A percentile compares a stretch with the other conserved stretches of the same genome.
Evolutionary conservation across 2,797 vertebrate species (phyloP).

Genomic region (Petrocephalus sullivani): DNA sequence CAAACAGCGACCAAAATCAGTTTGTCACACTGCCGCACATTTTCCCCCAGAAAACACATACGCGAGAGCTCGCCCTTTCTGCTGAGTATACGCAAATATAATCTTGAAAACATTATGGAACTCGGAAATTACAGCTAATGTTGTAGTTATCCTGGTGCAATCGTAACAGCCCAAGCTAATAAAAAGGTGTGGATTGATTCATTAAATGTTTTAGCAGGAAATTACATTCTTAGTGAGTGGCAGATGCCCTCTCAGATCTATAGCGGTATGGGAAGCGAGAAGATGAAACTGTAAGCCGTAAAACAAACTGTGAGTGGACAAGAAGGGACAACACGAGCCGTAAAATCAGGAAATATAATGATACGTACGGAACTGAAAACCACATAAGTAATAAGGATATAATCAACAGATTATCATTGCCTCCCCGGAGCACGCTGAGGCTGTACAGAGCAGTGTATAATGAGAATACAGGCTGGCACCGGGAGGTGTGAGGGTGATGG

Average conservation of each 20-base stretch:
- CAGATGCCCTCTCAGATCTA: neutral
- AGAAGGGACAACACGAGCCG: neutral
- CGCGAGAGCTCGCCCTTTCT: neutral
- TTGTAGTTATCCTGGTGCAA: neutral
- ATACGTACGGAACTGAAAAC: neutral
- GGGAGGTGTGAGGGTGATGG: neutral
- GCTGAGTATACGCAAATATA: neutral
- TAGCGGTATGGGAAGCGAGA: neutral
- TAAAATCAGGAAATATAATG: neutral
- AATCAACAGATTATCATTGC: neutral
- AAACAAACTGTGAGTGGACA: neutral
- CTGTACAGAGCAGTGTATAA: neutral
- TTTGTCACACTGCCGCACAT: neutral
- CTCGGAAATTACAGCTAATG: neutral
- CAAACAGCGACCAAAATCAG: neutral
- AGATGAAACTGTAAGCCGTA: neutral
- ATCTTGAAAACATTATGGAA: neutral
- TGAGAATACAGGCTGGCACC: neutral
- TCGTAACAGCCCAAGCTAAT: neutral
- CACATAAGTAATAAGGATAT: neutral
- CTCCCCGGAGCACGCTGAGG: neutral
- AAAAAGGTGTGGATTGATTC: neutral
- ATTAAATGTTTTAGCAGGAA: neutral
- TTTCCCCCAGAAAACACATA: neutral
- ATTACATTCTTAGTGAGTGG: neutral